A percentile compares a stretch with the other conserved stretches of the same genome.
These are phyloP conservation scores for Drosophila putrida DNA, from an alignment of 2,888 invertebrate species.

Conservation along the genomic window DNA sequence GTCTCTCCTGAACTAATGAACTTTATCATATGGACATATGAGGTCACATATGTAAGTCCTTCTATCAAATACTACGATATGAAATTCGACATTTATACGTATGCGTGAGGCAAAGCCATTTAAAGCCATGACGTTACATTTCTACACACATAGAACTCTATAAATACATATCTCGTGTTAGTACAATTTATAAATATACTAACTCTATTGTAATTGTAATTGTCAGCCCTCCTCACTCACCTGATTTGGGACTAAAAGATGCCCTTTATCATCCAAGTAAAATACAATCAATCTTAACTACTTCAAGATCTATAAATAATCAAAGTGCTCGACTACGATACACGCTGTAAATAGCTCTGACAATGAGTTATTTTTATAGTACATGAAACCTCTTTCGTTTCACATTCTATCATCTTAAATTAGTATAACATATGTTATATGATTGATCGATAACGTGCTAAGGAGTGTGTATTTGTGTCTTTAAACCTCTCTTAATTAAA, in stretches of 20 bases:
- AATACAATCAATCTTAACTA: not conserved
- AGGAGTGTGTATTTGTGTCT: too few species aligned
- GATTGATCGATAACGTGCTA: too few species aligned
- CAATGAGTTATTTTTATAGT: not conserved
- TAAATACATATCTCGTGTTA: slow-evolving; percentile 16
- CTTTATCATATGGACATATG: slow-evolving; percentile 32
- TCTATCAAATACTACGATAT: slow-evolving; percentile 8
- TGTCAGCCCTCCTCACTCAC: not conserved
- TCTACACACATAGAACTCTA: slow-evolving; percentile 3
- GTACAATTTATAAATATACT: slow-evolving; percentile 15
- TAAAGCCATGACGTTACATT: slow-evolving; percentile 4
- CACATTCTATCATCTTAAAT: too few species aligned
- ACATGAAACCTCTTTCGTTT: too few species aligned
- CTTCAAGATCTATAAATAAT: not conserved
- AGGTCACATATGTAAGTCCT: slow-evolving; percentile 28
- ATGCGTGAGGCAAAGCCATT: slow-evolving; percentile 29
- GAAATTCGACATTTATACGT: slow-evolving; percentile 7
- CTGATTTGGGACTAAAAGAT: not conserved
- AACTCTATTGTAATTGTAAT: slow-evolving; percentile 18
- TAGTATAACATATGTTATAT: too few species aligned
- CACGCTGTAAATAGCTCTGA: not conserved
- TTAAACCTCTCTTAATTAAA: too few species aligned
- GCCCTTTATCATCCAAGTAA: not conserved
- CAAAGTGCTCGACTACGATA: not conserved
- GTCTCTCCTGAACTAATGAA: slow-evolving; percentile 28